These are phyloP conservation scores for Agapornis canus DNA, from an alignment of 2,797 vertebrate species.

Conservation along the genomic window DNA sequence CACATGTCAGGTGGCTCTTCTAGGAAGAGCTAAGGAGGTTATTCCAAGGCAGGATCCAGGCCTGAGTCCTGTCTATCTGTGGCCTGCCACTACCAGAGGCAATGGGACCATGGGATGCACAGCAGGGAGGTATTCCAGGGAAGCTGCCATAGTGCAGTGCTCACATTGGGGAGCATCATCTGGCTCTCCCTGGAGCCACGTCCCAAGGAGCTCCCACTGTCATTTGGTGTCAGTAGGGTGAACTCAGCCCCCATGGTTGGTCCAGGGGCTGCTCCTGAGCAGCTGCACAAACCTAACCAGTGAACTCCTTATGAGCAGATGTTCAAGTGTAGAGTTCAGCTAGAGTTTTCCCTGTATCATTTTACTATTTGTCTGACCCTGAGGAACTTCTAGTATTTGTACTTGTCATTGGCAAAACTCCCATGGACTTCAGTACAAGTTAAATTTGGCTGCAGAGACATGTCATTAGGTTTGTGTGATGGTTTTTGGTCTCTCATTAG, in stretches of 20 bases:
- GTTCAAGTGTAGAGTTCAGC: not conserved
- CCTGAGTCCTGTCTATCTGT: not conserved
- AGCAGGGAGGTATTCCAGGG: not conserved
- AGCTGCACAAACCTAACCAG: not conserved
- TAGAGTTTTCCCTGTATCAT: not conserved
- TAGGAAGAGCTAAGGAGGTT: not conserved
- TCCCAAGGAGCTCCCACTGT: not conserved
- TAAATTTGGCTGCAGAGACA: conserved; percentile 13
- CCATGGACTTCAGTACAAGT: not conserved
- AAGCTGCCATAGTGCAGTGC: not conserved
- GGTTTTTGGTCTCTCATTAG: conserved; percentile 1
- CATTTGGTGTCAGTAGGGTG: not conserved
- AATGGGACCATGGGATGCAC: not conserved
- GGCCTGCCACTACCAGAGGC: not conserved
- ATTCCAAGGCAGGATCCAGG: not conserved
- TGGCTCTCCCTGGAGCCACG: not conserved
- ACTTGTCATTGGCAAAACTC: not conserved
- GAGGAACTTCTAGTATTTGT: not conserved
- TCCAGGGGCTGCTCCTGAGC: not conserved
- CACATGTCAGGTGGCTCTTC: not conserved
- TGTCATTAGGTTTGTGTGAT: conserved; percentile 11
- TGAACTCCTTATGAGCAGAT: not conserved
- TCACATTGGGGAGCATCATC: not conserved
- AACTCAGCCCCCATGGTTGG: not conserved
- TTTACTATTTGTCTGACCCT: not conserved